Evolutionary conservation across 2,888 invertebrate genomes (phyloP).

Genomic region (Lepidochitona cinerea): DNA sequence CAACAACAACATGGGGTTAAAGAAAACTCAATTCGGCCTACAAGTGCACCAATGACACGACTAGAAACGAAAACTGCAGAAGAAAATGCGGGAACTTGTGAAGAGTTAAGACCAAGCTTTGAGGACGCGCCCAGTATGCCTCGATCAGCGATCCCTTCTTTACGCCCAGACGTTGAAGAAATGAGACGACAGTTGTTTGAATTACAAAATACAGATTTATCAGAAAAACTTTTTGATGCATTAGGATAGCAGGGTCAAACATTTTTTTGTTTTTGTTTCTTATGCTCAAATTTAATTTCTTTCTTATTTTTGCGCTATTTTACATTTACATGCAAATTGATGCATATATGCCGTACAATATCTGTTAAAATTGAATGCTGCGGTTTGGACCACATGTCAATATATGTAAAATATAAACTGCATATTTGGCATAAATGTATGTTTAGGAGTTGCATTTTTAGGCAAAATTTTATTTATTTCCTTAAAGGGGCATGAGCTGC

Average conservation of each 20-base stretch:
- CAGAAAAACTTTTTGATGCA: background rate
- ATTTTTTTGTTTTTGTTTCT: too few species aligned
- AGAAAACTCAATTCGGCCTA: background rate
- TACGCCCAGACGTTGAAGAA: background rate
- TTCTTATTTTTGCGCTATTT: too few species aligned
- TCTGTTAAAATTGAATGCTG: too few species aligned
- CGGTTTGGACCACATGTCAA: too few species aligned
- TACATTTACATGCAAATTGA: too few species aligned
- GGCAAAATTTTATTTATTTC: too few species aligned
- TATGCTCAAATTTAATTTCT: too few species aligned
- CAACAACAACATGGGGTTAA: background rate
- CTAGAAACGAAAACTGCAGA: background rate
- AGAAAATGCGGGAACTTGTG: background rate
- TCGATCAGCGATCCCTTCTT: background rate
- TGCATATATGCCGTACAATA: too few species aligned
- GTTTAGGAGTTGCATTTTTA: too few species aligned
- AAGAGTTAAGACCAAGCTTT: background rate
- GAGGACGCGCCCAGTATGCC: background rate
- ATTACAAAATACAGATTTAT: background rate
- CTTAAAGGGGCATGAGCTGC: too few species aligned
- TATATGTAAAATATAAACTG: too few species aligned
- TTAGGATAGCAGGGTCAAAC: background rate
- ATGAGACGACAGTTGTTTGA: conserved; percentile 3
- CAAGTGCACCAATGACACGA: background rate
- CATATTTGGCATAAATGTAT: too few species aligned